Evolutionary conservation across 2,113 vertebrate species (phyloP).

Genomic region (Aix galericulata): DNA sequence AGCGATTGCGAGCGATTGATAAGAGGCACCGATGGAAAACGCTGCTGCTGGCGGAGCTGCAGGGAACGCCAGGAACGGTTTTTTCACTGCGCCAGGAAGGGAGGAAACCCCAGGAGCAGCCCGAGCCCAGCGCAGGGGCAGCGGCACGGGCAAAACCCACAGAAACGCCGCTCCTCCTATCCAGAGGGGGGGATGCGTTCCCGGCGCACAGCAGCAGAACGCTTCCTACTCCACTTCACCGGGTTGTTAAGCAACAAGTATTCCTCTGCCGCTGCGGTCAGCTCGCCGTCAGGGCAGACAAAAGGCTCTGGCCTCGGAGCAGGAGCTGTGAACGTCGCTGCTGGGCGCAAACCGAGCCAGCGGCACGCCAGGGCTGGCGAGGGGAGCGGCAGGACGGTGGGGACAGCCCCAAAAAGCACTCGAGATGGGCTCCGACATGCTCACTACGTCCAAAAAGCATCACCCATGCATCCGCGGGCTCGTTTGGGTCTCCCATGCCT

Average conservation of each 20-base stretch:
- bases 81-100: not conserved
- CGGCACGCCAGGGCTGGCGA: rapidly evolving
- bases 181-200: conserved; percentile 52
- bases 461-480: not conserved
- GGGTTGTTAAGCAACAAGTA: conserved; percentile 54
- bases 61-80: not conserved
- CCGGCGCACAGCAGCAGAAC: conserved; percentile 31
- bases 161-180: not conserved
- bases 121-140: not conserved
- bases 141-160: not conserved
- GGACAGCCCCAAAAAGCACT: not conserved
- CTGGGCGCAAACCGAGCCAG: rapidly evolving
- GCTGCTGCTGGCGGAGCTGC: not conserved
- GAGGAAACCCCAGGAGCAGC: not conserved
- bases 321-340: not conserved
- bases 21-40: not conserved
- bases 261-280: not conserved
- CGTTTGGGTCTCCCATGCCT: not conserved
- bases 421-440: not conserved
- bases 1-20: not conserved
- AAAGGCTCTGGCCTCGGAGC: not conserved
- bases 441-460: rapidly evolving
- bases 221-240: conserved; percentile 59
- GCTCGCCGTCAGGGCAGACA: not conserved
- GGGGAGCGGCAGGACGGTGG: not conserved